Evolutionary conservation across 2,888 invertebrate species (phyloP).

Genomic region (Chydorus sphaericus): DNA sequence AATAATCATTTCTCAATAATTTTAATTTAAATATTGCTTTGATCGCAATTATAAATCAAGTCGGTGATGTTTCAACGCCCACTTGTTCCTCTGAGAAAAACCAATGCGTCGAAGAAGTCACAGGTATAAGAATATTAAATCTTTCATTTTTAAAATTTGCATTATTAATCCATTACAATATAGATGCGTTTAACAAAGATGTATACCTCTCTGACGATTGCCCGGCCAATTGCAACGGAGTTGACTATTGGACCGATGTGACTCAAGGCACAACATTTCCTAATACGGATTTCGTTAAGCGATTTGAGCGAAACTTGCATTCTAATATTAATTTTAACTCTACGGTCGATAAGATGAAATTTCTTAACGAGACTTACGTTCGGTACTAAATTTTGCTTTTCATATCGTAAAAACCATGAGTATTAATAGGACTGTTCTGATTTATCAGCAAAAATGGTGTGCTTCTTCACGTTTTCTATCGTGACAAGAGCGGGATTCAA

Average conservation of each 20-base stretch:
- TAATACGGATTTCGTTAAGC: not conserved
- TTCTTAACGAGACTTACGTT: no score
- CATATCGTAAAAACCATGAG: no score
- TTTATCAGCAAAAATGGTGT: conserved; percentile 10
- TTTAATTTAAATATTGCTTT: not conserved
- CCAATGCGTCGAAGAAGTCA: not conserved
- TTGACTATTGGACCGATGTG: conserved; percentile 4
- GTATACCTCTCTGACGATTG: no score
- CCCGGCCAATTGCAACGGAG: conserved; percentile 5
- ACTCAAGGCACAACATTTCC: conserved; percentile 12
- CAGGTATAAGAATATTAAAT: no score
- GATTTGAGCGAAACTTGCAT: not conserved
- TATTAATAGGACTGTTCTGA: not conserved
- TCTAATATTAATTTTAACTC: not conserved
- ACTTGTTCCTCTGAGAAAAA: conserved; percentile 2
- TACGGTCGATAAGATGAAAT: no score
- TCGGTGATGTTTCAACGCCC: conserved; percentile 1
- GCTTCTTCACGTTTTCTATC: conserved; percentile 13
- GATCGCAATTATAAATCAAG: not conserved
- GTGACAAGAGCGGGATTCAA: conserved; percentile 12
- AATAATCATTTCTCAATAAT: not conserved
- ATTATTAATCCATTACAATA: no score
- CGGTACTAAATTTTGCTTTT: no score
- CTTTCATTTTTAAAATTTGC: no score
- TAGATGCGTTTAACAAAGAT: no score